Evolutionary conservation across 2,888 invertebrate genomes (phyloP), one percentile per base, ranked within the genome.

Genomic region (Seira musarum): DNA sequence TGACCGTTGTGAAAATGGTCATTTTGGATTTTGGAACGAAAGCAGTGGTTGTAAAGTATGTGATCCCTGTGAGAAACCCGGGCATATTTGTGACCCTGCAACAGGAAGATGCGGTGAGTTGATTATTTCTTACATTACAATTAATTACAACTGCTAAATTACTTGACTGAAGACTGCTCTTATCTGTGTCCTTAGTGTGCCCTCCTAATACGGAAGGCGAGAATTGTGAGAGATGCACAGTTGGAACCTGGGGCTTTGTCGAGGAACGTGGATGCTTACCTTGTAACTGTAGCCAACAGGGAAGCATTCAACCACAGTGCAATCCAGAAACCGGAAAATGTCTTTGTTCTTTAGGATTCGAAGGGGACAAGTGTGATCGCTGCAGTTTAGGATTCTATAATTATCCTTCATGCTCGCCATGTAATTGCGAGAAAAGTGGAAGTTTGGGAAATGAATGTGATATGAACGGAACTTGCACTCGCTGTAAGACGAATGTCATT

Each of bases 51-150:
- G 96, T 87, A 91, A 93, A 94, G 94, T 91, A 53, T 96, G 96
- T 88, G 94, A 95, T 15, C 89, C 91, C 0, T 96, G 96, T 88
- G 91, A 93, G 75, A 91, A 92, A 73, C 93, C 93, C 25, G 97
- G 96, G 5, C 96, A 96, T 88, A 93, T 96, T 73, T 99, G 99
- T 88, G 96, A 98, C 87, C 92, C 94, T 0, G 91, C 93, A 84
- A 95, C 93, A 69, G 99, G 99, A 0, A 93, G 95, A 78, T 99
- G 99, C 89, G n/a, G n/a, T n/a, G n/a, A 93, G 96, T 80, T 92
- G 91, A 86, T 91, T 91, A 60, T 90, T 90, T 82, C 61, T 63
- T 71, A 60, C 60, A 13, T 46, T 15, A 46, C 10, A 46, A 46
- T 13, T 13, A 46, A 46, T 13, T 46, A 15, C 15, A 15, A 13